These are phyloP conservation scores for Luscinia megarhynchos DNA, from an alignment of 2,797 vertebrate species.

Conservation along the genomic window DNA sequence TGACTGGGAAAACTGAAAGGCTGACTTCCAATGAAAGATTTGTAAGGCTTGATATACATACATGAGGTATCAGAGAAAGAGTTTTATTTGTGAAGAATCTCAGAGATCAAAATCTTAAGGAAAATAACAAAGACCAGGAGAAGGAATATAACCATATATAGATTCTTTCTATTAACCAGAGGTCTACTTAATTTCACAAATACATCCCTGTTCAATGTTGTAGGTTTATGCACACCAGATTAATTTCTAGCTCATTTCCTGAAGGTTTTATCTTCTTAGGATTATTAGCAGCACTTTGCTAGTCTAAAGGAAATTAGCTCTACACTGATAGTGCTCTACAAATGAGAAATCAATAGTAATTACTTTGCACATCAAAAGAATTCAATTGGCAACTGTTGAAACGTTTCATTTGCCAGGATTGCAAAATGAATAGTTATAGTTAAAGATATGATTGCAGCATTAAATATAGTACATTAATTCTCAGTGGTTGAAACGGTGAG, in stretches of 20 bases:
- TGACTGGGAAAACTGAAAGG: neutral
- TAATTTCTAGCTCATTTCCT: neutral
- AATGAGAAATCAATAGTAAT: constrained; percentile 7
- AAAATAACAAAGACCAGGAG: neutral
- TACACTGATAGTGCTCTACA: neutral
- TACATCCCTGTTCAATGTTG: neutral
- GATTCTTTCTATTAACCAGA: neutral
- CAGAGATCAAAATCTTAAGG: neutral
- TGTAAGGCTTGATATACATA: neutral
- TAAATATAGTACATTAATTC: neutral
- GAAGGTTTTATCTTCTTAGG: neutral
- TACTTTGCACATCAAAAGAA: neutral
- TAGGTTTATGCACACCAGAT: neutral
- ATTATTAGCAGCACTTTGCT: neutral
- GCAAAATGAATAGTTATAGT: neutral
- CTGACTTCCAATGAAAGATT: neutral
- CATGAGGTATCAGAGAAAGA: neutral
- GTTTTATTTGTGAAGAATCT: neutral
- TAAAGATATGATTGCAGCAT: neutral
- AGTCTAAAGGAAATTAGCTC: constrained; percentile 4
- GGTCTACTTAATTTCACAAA: neutral
- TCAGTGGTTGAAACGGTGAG: neutral
- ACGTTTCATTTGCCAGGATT: neutral
- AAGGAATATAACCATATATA: neutral
- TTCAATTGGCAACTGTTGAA: neutral